phyloP scores from a whole-genome alignment of 2,797 vertebrate genomes.

The Hapalemur alaotrensis region DNA sequence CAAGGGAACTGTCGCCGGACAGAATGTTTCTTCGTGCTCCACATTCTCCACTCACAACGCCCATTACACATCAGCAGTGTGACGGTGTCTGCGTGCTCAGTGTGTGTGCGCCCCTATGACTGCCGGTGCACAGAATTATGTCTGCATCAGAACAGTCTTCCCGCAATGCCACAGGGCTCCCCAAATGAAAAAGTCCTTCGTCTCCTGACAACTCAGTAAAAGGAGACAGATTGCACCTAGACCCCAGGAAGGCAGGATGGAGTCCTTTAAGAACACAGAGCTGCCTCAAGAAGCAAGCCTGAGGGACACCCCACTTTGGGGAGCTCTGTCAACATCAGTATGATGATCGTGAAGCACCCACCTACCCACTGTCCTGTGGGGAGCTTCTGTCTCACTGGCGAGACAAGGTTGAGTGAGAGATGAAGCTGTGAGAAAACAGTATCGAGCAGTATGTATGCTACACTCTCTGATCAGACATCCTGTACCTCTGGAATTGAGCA shows the following conservation, averaged over 20 bases:
- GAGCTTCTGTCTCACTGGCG: neutral
- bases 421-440: neutral
- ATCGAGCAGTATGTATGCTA: neutral
- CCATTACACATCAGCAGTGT: neutral
- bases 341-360: neutral
- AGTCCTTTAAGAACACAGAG: neutral
- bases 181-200: neutral
- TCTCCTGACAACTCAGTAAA: neutral
- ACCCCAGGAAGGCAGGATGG: neutral
- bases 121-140: neutral
- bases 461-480: neutral
- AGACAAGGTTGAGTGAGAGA: neutral
- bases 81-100: too few relatives aligned
- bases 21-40: neutral
- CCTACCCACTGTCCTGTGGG: neutral
- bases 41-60: neutral
- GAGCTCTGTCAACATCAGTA: neutral
- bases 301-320: neutral
- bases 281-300: neutral
- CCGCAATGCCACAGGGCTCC: neutral
- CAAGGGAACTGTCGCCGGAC: neutral
- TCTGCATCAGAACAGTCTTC: neutral
- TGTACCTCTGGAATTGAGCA: neutral
- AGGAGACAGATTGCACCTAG: neutral
- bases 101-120: rapidly evolving